Conservation (phyloP, 1,140 invertebrate genomes). For the Gryon sp. region DNA sequence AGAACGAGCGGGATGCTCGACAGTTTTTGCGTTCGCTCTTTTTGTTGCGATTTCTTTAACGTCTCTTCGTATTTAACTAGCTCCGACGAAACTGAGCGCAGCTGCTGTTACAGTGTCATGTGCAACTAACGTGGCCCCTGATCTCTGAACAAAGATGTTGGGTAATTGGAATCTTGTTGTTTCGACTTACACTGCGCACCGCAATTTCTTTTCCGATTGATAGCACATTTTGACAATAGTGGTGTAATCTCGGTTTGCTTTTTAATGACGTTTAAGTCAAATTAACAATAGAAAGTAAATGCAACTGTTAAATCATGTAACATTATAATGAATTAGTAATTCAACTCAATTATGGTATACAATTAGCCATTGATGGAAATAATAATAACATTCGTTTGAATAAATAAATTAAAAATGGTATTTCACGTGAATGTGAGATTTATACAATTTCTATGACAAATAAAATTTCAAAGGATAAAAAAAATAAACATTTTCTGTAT, state of each 20-base stretch:
- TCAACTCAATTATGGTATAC: too few relatives aligned
- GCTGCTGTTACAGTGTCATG: slow-evolving; percentile 64
- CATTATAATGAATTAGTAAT: too few relatives aligned
- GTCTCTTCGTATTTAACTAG: slow-evolving; percentile 63
- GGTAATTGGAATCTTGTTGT: slow-evolving; percentile 64
- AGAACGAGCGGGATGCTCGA: slow-evolving; percentile 13
- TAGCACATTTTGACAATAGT: slow-evolving; percentile 36
- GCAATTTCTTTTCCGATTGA: slow-evolving; percentile 40
- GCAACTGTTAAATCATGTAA: too few relatives aligned
- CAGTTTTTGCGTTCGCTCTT: slow-evolving; percentile 56
- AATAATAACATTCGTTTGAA: too few relatives aligned
- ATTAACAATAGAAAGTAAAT: too few relatives aligned
- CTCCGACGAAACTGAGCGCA: slow-evolving; percentile 49
- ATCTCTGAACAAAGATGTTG: slow-evolving; percentile 60
- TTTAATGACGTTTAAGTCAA: too few relatives aligned
- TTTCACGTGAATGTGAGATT: too few relatives aligned
- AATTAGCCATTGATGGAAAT: too few relatives aligned
- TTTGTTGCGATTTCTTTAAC: slow-evolving; percentile 57
- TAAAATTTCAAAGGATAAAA: too few relatives aligned
- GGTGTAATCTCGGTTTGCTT: slow-evolving; percentile 1
- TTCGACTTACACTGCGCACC: slow-evolving; percentile 39
- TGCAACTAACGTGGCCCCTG: slow-evolving; percentile 62
- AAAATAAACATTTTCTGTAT: too few relatives aligned
- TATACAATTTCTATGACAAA: too few relatives aligned
- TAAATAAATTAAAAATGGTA: too few relatives aligned